Conservation (phyloP, 1,140 invertebrate genomes). For the Bombyx mori region DNA sequence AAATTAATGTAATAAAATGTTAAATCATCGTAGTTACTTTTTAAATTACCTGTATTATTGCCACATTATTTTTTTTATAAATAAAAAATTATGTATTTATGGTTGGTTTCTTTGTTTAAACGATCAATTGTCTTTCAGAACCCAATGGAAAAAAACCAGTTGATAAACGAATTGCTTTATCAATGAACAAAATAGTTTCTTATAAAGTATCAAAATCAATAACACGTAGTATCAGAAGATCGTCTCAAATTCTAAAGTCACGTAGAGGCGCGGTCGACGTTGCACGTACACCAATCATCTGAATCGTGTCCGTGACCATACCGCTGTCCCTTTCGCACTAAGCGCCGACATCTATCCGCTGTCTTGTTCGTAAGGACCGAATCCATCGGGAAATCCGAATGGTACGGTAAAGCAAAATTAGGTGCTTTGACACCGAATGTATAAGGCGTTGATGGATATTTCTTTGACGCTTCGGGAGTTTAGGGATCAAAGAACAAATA, state of each 20-base stretch:
- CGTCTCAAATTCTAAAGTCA: conserved; percentile 41
- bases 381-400: conserved; percentile 66
- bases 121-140: no score
- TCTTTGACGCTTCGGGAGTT: conserved; percentile 22
- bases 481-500: no score
- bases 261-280: conserved; percentile 59
- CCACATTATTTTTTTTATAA: no score
- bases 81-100: no score
- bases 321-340: conserved; percentile 29
- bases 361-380: conserved; percentile 26
- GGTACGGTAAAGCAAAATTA: conserved; percentile 50
- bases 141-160: no score
- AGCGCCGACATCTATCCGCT: conserved; percentile 11
- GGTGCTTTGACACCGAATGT: conserved; percentile 62
- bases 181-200: background rate
- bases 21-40: no score
- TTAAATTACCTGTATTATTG: no score
- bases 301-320: conserved; percentile 57
- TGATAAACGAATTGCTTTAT: no score
- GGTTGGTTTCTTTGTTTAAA: no score
- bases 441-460: conserved; percentile 57
- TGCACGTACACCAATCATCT: conserved; percentile 67
- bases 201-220: conserved; percentile 37
- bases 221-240: conserved; percentile 3
- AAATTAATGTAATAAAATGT: no score